Evolutionary conservation across 2,797 vertebrate genomes (phyloP).

Genomic region (Dendrocincla fuliginosa): DNA sequence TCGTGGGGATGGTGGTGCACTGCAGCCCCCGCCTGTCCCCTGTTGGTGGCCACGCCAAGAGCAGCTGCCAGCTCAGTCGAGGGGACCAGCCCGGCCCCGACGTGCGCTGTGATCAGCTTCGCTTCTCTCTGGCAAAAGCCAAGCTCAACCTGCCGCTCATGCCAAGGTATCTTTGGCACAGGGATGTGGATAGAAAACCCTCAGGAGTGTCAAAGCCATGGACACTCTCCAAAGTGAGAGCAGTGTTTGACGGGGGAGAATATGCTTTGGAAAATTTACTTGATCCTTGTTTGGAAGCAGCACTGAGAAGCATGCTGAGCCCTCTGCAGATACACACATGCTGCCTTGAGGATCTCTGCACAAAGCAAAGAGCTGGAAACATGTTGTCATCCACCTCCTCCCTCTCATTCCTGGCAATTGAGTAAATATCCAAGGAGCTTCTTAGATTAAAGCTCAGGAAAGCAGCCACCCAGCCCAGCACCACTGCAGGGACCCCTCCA

Average conservation of each 20-base stretch:
- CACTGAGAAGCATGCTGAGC: background rate
- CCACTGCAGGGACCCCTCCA: accelerated
- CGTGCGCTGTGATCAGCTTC: accelerated
- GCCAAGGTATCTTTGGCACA: conserved; percentile 55
- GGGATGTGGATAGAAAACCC: conserved; percentile 48
- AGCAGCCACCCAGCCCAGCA: background rate
- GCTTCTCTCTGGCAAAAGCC: background rate
- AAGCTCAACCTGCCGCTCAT: background rate
- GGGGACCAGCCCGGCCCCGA: background rate
- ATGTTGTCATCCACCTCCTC: conserved; percentile 30
- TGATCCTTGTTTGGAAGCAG: conserved; percentile 63
- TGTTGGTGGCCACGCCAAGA: background rate
- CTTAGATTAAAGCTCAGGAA: background rate
- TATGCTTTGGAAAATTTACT: conserved; percentile 60
- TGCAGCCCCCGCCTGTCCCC: background rate
- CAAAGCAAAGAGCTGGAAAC: conserved; percentile 51
- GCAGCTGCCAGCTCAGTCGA: background rate
- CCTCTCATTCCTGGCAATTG: conserved; percentile 32
- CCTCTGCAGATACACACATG: conserved; percentile 25
- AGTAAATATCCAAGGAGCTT: background rate
- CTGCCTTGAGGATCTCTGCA: conserved; percentile 20
- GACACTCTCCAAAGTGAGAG: conserved; percentile 42
- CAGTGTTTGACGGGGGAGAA: conserved; percentile 58
- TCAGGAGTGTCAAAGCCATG: conserved; percentile 44
- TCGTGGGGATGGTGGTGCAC: background rate